Evolutionary conservation across 2,797 vertebrate genomes (phyloP), one percentile per base, ranked within the genome.

Genomic region (Vespertilio murinus): DNA sequence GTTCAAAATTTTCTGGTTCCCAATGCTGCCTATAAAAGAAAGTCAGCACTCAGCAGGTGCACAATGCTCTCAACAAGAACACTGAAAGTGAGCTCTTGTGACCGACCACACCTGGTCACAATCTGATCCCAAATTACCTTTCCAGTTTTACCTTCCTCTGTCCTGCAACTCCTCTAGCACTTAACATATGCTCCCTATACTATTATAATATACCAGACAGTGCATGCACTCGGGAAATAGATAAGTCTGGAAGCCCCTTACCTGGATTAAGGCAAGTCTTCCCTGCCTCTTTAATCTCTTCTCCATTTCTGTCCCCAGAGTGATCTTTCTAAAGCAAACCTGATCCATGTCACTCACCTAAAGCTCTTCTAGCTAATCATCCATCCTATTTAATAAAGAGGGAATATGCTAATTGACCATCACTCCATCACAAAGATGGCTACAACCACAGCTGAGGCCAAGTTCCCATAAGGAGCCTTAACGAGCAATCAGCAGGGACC

Each of bases 261-360:
- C 49, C 18, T 75, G 13, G 33, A 80, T 71, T 77, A 92, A 88
- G 33, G 52, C 8, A 88, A 61, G 18, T 25, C 56, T 88, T 77
- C 71, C 54, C 7, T 42, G 23, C 38, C 52, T 80, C 69, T 81
- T 71, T 47, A 87, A 88, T 69, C 23, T 10, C 16, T 20, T 73
- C 45, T 78, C 45, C 71, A 65, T 83, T 81, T 77, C 61, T 65
- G 64, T 40, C 45, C 17, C 54, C 61, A 18, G 0, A 65, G 33
- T 56, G 22, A 77, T 77, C 38, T 95, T 90, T 75, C 75, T 90
- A 81, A 86, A 90, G 70, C 35, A 82, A 61, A 86, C 38, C 42
- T 86, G 69, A 91, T 42, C 35, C 73, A 74, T 22, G 14, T 61
- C 79, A 95, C n/a, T 93, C 40, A 78, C 6, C 59, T 82, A 88